Evolutionary conservation across 23 tunicate genomes (phyloP).

Genomic region (Diplosoma virens): DNA sequence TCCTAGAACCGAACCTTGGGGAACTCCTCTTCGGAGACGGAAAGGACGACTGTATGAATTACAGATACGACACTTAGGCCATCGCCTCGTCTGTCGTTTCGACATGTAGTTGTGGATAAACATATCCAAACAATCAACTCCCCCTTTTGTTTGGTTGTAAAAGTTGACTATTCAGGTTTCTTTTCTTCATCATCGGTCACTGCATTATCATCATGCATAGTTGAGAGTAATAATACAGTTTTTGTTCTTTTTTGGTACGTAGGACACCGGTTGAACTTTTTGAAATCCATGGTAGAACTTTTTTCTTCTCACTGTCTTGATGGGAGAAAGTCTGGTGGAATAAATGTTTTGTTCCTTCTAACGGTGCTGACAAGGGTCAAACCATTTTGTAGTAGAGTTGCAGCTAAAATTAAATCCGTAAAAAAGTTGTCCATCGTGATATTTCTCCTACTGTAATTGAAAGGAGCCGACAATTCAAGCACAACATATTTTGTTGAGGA

Average conservation of each 20-base stretch:
- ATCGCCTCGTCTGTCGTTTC: slow-evolving; percentile 20
- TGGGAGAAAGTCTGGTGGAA: slow-evolving; percentile 16
- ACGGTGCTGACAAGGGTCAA: slow-evolving; percentile 6
- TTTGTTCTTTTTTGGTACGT: slow-evolving; percentile 14
- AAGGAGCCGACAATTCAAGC: not conserved
- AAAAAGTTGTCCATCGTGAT: slow-evolving; percentile 13
- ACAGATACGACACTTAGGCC: too few species aligned
- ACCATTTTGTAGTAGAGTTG: slow-evolving; percentile 9
- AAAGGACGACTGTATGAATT: too few species aligned
- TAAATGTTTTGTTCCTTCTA: not conserved
- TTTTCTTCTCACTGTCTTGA: not conserved
- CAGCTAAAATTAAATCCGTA: not conserved
- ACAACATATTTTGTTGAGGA: slow-evolving; percentile 10
- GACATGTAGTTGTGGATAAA: slow-evolving; percentile 19
- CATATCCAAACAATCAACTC: slow-evolving; percentile 22
- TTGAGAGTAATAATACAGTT: not conserved
- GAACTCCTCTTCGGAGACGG: too few species aligned
- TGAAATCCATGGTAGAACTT: not conserved
- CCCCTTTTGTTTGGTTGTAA: slow-evolving; percentile 21
- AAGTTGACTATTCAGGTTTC: not conserved
- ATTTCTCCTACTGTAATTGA: not conserved
- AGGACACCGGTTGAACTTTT: slow-evolving; percentile 5
- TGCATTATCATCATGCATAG: not conserved
- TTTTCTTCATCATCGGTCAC: slow-evolving; percentile 17
- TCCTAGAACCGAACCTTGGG: too few species aligned